Evolutionary conservation across 2,113 vertebrate genomes (phyloP), one percentile per base, ranked within the genome.

Genomic region (Uria aalge): DNA sequence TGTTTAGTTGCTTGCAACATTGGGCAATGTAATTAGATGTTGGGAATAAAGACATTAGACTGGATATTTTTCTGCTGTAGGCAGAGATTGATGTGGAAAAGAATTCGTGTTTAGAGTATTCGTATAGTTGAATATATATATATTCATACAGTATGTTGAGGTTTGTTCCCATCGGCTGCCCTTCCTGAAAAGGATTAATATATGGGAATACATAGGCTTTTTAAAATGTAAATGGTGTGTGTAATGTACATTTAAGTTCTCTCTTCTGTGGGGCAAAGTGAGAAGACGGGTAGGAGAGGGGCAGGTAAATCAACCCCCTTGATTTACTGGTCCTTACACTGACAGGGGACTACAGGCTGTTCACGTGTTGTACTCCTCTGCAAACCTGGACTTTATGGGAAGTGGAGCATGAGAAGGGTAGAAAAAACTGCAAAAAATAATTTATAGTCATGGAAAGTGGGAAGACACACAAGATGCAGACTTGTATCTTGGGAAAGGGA

Each of bases 121-220:
- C 4, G 6, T 60, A 11, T 50, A 75, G 57, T 13, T 88, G 56
- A n/a, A n/a, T 22, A n/a, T 8, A 14, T 57, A 57, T 34, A 53
- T 57, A 24, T 36, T 59, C 34, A 23, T 36, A 36, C 24, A 41
- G 29, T 41, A 11, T 34, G 3, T 7, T 41, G 60, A 77, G 24
- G 67, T 91, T 63, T 74, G 22, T 71, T 93, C 45, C 36, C 15
- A 45, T 56, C 11, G 41, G 34, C 68, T 87, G 57, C 63, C 21
- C 18, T 68, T 91, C 45, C 63, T 72, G 7, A 41, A 91, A 86
- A 52, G 53, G 15, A 16, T n/a, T 45, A 56, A 43, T 34, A 30
- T 47, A 40, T 0, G 11, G 38, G 30, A 59, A 64, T 50, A 6
- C 0, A 2, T 41, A 38, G 36, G 27, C 4, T 5, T 41, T 52